Evolutionary conservation across 2,888 invertebrate genomes (phyloP).

Genomic region (Seira musarum): DNA sequence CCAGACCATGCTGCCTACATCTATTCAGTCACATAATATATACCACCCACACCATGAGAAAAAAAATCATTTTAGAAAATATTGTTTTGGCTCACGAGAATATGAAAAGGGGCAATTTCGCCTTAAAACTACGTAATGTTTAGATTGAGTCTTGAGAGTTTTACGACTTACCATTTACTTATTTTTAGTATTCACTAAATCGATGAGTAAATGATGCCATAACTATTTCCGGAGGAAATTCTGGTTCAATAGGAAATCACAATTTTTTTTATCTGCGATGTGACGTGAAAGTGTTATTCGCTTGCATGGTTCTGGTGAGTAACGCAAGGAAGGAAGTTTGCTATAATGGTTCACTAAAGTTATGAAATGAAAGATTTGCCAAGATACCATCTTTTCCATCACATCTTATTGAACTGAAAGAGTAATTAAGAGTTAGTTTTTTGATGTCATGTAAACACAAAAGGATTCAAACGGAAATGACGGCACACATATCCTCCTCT

Average conservation of each 20-base stretch:
- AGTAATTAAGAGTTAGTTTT: too few species aligned
- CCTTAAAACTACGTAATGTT: not conserved
- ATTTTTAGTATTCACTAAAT: constrained; percentile 2
- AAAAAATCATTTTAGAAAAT: constrained; percentile 7
- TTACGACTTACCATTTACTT: not conserved
- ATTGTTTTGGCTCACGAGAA: not conserved
- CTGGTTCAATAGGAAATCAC: not conserved
- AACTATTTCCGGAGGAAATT: not conserved
- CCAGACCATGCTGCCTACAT: not conserved
- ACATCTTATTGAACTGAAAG: too few species aligned
- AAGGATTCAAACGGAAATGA: too few species aligned
- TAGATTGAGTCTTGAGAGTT: not conserved
- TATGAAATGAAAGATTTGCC: too few species aligned
- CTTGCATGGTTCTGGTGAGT: too few species aligned
- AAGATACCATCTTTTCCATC: too few species aligned
- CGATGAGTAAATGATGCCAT: not conserved
- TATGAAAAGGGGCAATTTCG: not conserved
- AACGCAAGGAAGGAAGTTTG: too few species aligned
- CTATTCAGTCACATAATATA: too few species aligned
- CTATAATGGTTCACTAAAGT: too few species aligned
- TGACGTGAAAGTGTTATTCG: too few species aligned
- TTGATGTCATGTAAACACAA: too few species aligned
- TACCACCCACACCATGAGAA: not conserved
- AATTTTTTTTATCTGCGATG: constrained; percentile 73
- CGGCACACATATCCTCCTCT: too few species aligned